phyloP scores from a whole-genome alignment of 2,888 invertebrate genomes.

The Spisula solida region DNA sequence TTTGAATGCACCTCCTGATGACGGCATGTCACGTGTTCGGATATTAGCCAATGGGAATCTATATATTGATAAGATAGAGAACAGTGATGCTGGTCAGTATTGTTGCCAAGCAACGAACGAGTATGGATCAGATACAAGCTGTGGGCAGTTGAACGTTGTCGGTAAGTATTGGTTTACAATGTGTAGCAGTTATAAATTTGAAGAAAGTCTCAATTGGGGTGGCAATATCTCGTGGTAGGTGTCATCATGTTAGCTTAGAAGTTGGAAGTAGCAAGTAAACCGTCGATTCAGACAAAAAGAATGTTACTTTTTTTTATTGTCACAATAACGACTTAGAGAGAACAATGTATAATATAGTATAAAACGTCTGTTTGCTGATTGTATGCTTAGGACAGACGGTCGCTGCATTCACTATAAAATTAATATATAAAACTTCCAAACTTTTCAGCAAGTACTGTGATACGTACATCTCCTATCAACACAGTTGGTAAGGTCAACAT shows the following conservation, averaged over 20 bases:
- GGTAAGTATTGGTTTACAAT: conserved; percentile 44
- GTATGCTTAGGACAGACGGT: no score
- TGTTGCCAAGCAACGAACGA: conserved; percentile 91
- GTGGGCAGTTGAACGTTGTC: conserved; percentile 76
- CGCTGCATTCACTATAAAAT: no score
- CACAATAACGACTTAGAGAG: no score
- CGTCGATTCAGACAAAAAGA: no score
- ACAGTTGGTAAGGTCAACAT: conserved; percentile 78
- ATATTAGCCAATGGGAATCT: conserved; percentile 90
- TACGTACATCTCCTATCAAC: conserved; percentile 73
- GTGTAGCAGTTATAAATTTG: no score
- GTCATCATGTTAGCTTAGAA: no score
- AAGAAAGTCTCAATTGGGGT: no score
- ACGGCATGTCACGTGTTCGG: conserved; percentile 86
- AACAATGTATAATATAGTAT: no score
- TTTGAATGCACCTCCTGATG: conserved; percentile 68
- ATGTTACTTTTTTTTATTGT: no score
- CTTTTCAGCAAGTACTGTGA: conserved; percentile 72
- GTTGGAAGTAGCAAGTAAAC: no score
- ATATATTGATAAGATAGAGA: conserved; percentile 91
- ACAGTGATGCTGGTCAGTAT: conserved; percentile 95
- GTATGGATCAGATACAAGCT: conserved; percentile 76
- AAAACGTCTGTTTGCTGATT: no score
- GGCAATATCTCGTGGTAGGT: no score
- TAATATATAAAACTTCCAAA: not conserved